Evolutionary conservation across 2,113 vertebrate genomes (phyloP).

Genomic region (Chloropsis hardwickii): DNA sequence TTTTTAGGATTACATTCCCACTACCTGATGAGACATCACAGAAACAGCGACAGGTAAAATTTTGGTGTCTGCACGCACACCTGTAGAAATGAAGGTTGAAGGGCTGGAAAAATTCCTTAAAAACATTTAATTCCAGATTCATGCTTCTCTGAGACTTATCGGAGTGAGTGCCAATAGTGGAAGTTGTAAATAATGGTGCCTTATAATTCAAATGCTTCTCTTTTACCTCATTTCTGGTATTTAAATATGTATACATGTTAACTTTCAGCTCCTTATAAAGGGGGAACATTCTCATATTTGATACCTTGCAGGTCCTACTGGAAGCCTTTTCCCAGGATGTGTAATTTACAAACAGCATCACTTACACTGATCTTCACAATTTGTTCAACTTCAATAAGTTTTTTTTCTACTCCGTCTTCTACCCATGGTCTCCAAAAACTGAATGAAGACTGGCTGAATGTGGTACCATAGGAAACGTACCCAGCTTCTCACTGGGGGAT

Average conservation of each 20-base stretch:
- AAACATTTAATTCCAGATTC: not conserved
- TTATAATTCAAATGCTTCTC: constrained; percentile 67
- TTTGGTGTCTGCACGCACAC: constrained; percentile 17
- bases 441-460: not conserved
- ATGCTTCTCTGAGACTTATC: constrained; percentile 43
- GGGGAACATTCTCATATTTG: not conserved
- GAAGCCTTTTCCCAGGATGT: not conserved
- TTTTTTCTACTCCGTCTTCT: not conserved
- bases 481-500: not conserved
- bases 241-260: constrained; percentile 37
- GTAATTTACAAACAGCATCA: not conserved
- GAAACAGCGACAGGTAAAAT: not conserved
- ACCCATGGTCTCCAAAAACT: not conserved
- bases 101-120: constrained; percentile 26
- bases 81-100: constrained; percentile 44
- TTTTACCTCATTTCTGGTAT: constrained; percentile 73
- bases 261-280: constrained; percentile 10
- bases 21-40: constrained; percentile 20
- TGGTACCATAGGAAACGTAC: not conserved
- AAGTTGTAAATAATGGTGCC: constrained; percentile 78
- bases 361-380: not conserved
- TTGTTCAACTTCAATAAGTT: not conserved
- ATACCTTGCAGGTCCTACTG: constrained; percentile 15
- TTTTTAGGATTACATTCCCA: not conserved
- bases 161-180: constrained; percentile 70